Evolutionary conservation across 2,113 vertebrate species (phyloP).

Genomic region (Camelus bactrianus): DNA sequence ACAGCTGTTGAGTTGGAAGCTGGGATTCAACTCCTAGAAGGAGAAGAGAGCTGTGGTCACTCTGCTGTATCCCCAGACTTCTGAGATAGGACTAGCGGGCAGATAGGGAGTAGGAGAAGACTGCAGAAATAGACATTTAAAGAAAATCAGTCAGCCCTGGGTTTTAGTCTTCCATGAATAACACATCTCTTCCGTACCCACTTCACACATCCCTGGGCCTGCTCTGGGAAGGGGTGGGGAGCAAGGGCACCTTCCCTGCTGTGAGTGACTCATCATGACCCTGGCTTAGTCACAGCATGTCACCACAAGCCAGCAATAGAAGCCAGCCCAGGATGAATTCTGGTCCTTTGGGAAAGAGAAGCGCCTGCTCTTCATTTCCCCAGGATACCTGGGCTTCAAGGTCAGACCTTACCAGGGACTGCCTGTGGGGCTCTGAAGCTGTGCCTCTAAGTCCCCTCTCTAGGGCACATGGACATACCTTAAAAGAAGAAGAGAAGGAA

Average conservation of each 20-base stretch:
- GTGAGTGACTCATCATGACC: slow-evolving; percentile 53
- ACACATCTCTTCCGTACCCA: neutral
- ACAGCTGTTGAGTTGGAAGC: neutral
- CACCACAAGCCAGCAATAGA: slow-evolving; percentile 14
- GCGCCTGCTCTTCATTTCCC: neutral
- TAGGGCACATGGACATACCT: neutral
- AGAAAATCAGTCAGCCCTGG: neutral
- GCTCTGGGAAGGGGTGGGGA: neutral
- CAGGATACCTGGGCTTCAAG: neutral
- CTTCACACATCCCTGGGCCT: neutral
- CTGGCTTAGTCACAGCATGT: slow-evolving; percentile 47
- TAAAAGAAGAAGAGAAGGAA: neutral
- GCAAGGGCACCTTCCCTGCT: slow-evolving; percentile 42
- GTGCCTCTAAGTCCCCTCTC: neutral
- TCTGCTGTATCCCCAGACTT: neutral
- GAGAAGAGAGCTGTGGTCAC: neutral
- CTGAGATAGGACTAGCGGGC: neutral
- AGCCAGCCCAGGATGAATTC: slow-evolving; percentile 1
- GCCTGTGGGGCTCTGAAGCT: neutral
- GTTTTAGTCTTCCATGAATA: neutral
- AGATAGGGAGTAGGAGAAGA: too few species aligned
- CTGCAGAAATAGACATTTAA: slow-evolving; percentile 12
- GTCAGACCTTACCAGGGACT: neutral
- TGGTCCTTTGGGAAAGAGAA: slow-evolving; percentile 38
- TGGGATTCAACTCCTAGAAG: neutral